Base-by-base conservation (phyloP, 2,888 invertebrate genomes). In the Meliscaeva auricollis region DNA sequence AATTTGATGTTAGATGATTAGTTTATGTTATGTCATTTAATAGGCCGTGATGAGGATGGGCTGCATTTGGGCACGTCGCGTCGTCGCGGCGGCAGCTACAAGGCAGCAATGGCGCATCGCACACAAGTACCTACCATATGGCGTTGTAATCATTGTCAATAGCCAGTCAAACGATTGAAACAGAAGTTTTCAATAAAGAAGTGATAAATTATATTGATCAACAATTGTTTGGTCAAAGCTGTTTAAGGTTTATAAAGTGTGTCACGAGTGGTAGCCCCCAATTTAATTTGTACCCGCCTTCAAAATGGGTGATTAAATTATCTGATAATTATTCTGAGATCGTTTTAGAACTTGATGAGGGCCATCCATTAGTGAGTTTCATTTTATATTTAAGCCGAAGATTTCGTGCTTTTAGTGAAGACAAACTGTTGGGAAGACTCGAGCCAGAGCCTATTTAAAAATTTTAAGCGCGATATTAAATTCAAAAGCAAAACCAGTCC, bases 41-140 rank as follows among this genome's bases (percentile, higher is more conserved):
- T 84, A 84, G 84, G 79, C 75, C 80, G 80, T 80, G 84, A 84
- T 84, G 80, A 60, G 84, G 80, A 72, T 76, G 75, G 84, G 84
- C 80, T 66, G 32, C 58, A 60, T 44, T 60, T 83, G 79, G 83
- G 79, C 69, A 79, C 74, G 83, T 2, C 26, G 13, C 9, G 11
- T 11, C 9, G 38, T 8, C 38, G 72, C 79, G 17, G 9, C 35
- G n/a, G 20, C 13, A 8, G 22, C 7, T 8, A 17, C 20, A 30
- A 7, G 22, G 11, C 9, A 8, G 1, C 9, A 3, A 1, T n/a
- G n/a, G n/a, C n/a, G 15, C 56, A 30, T 35, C 6, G 3, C 32
- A 1, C 35, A 56, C 35, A 20, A 20, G 58, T 35, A 35, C 35
- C 35, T 20, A 58, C 80, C 84, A 84, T 84, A 79, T 84, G 84